A percentile compares a stretch with the other conserved stretches of the same genome.
Evolutionary conservation across 2,797 vertebrate genomes (phyloP).

Genomic region (Tenualosa ilisha): DNA sequence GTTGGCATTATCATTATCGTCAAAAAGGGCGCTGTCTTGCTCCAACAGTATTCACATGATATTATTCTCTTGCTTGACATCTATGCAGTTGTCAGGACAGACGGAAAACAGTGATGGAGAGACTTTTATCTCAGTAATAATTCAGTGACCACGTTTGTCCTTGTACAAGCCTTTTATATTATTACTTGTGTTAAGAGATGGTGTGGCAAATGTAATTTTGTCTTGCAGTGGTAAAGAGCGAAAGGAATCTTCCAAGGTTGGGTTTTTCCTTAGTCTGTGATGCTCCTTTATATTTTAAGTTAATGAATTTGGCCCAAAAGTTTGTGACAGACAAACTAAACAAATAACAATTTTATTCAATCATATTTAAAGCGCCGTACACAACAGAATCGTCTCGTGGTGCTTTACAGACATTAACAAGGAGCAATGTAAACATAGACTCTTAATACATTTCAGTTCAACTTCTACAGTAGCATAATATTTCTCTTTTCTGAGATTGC

Average conservation of each 20-base stretch:
- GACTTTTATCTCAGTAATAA: background rate
- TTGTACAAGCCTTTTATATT: too few relatives aligned
- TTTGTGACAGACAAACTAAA: background rate
- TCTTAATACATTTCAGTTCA: background rate
- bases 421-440: background rate
- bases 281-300: background rate
- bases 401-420: background rate
- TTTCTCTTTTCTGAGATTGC: background rate
- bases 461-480: background rate
- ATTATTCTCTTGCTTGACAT: background rate
- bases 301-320: background rate
- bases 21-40: background rate
- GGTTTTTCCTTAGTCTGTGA: background rate
- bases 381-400: background rate
- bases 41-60: background rate
- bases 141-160: background rate
- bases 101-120: too few relatives aligned
- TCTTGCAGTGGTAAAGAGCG: background rate
- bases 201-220: background rate
- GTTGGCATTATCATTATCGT: constrained; percentile 36
- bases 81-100: background rate
- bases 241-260: background rate
- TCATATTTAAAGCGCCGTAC: too few relatives aligned
- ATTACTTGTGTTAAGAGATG: too few relatives aligned
- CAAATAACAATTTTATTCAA: background rate